Base-by-base conservation (phyloP, 2,113 vertebrate species). In the Phalacrocorax brasilianus region DNA sequence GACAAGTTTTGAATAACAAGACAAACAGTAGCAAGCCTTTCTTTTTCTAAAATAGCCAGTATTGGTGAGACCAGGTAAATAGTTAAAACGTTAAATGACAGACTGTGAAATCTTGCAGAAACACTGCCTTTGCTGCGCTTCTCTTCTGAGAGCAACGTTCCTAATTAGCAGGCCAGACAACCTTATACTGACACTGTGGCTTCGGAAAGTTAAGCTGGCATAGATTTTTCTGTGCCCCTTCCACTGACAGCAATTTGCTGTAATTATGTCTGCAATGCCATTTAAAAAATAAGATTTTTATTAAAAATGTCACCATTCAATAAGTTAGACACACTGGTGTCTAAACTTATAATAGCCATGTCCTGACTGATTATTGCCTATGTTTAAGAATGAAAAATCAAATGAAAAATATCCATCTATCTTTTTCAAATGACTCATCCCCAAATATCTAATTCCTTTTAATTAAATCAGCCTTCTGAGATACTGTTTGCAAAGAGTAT, bases 101-200 rank as follows among this genome's bases (percentile, higher is more conserved):
- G 67, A 42, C 83, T 77, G 79, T n/a, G 94, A 91, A 86, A 38
- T 18, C 50, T 10, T 53, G 45, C 61, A 77, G 49, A 47, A 91
- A 55, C 63, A 3, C 14, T 55, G 76, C 68, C 52, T 86, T 62
- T 59, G 59, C 79, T 59, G 47, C 44, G 76, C 61, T 32, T 59
- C 88, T 67, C 42, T 52, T 80, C 26, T 61, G 68, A 65, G 38
- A 87, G 8, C 15, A 40, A 75, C 9, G 16, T 7, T 68, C 52
- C 74, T 73, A 89, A 94, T 94, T 82, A 95, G 81, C 77, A 87
- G 66, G 65, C 47, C 73, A 89, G 77, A 32, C 65, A 78, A 56
- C 66, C 66, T 49, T 5, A 27, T 0, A 8, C 40, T 56, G 76
- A 75, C 83, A 70, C 65, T 4, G 8, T 12, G 52, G 35, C 67